Evolutionary conservation across 2,113 vertebrate species (phyloP), one percentile per base, ranked within the genome.

Genomic region (Colossoma macropomum): DNA sequence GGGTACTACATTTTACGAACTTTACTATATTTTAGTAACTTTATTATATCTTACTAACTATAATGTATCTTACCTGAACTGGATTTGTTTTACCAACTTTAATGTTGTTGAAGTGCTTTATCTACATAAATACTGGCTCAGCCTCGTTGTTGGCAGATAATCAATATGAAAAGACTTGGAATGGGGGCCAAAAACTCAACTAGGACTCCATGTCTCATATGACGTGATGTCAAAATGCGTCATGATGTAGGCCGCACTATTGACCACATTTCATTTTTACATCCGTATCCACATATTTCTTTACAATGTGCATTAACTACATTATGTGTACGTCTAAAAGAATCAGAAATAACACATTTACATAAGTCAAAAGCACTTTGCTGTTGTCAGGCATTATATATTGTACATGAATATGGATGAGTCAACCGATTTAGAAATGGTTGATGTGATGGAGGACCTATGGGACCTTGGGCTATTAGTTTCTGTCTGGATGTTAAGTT

Each of bases 401-500:
- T 19, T 30, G 30, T 69, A 69, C 19, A 45, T 71, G 10, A 71
- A 71, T 45, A 45, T 45, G 38, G 68, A 25, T 71, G 68, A 45
- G 21, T 71, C 68, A 45, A 13, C 68, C 12, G 21, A 71, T 71
- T 45, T 71, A 71, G 23, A 45, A 45, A 12, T 71, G 34, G 34
- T 15, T 45, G 38, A 71, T 25, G 10, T 45, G 34, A 0, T 71
- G 23, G 30, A 41, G 41, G 4, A n/a, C 34, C 23, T n/a, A 5
- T 25, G 68, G 38, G 3, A 41, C 32, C 28, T 68, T 32, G 30
- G 32, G 66, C 30, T 21, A 25, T 71, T 71, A 41, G 41, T 25
- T 45, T 71, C 11, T 45, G 68, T n/a, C 68, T 69, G 34, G 38
- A 71, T 41, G 68, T 41, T 71, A 45, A 71, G 11, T 45, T 45